phyloP scores from a whole-genome alignment of 1,140 invertebrate genomes.

The Sitophilus oryzae region DNA sequence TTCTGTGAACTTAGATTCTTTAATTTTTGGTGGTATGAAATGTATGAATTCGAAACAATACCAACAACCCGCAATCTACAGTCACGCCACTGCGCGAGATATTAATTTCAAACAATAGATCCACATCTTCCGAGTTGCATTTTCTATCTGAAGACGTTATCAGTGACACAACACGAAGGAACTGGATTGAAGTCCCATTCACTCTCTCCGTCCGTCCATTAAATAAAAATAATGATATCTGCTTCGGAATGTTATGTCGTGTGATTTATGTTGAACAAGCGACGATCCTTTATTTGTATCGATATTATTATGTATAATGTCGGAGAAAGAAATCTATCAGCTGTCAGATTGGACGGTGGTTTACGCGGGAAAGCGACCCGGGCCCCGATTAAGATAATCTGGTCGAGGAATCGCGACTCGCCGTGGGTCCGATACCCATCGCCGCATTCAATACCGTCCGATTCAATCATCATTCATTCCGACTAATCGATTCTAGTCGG shows the following conservation, averaged over 20 bases:
- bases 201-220: constrained; percentile 9
- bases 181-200: too few species aligned
- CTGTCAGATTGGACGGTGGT: constrained; percentile 21
- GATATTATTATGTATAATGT: constrained; percentile 31
- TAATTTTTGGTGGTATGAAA: too few species aligned
- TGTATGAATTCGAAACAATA: too few species aligned
- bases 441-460: constrained; percentile 20
- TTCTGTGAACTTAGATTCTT: too few species aligned
- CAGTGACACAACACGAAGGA: constrained; percentile 1
- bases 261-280: constrained; percentile 28
- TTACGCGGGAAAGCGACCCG: neutral
- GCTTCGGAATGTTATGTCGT: constrained; percentile 24
- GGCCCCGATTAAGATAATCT: constrained; percentile 25
- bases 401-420: constrained; percentile 17
- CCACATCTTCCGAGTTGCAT: neutral
- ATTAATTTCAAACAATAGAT: too few species aligned
- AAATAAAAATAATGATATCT: constrained; percentile 25
- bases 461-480: constrained; percentile 26
- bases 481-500: constrained; percentile 27
- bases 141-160: constrained; percentile 18
- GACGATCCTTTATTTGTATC: constrained; percentile 21
- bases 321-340: constrained; percentile 30
- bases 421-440: constrained; percentile 25
- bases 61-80: too few species aligned
- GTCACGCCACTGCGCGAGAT: too few species aligned